Base-by-base conservation (phyloP, 1,140 invertebrate species). In the Temnothorax nylanderi region DNA sequence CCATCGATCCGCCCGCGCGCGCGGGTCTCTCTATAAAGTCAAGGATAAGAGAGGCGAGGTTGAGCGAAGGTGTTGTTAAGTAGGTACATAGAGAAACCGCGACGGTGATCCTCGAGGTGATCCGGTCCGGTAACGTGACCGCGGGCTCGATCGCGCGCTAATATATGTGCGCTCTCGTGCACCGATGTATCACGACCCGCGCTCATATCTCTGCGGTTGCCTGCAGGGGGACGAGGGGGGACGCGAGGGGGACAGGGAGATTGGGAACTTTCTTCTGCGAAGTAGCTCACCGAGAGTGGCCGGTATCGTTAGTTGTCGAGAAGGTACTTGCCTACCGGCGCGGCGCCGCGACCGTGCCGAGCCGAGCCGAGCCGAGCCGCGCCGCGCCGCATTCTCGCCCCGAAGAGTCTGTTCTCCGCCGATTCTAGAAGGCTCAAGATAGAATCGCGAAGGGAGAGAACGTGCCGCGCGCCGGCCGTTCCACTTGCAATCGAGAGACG, bases 191-290 rank as follows among this genome's bases (percentile, higher is more conserved):
- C 67, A 74, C 41, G 41, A n/a, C n/a, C 16, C 47, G 47, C 62
- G 21, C n/a, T 85, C 54, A 34, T 78, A 69, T 69, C 75, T 77
- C 64, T 71, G 65, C 60, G 60, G 60, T 86, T 32, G 47, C 13
- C 13, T 13, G 76, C n/a, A 44, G 58, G 26, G 1, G 1, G 77
- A 5, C 11, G 5, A 2, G 37, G 37, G 37, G 5, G 64, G 16
- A 1, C 37, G 37, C 37, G 37, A 6, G 2, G 64, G 64, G 51
- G 51, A 5, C 4, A 13, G 41, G 65, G 41, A 4, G 51, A 82
- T 87, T 34, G 77, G 67, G 71, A 84, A 84, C 86, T 87, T 87
- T 87, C 78, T 84, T 87, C 82, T 51, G 69, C 74, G 51, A 87
- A 87, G 80, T 87, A 74, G 86, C 86, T 87, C 86, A 87, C 47